Evolutionary conservation across 2,797 vertebrate species (phyloP).

Genomic region (Triplophysa yarkandensis): DNA sequence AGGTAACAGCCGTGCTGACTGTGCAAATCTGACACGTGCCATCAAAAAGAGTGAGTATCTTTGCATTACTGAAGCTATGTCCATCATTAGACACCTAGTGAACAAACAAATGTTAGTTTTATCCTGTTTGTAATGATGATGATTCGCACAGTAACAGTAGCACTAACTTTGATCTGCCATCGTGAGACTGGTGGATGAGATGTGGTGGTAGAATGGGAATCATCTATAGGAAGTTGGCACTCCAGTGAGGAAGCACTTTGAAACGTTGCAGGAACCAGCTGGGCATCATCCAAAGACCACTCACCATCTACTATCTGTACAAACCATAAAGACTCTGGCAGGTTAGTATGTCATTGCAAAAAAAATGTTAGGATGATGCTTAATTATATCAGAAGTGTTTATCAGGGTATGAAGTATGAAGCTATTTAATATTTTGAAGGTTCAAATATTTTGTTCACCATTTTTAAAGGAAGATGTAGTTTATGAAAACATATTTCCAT

Average conservation of each 20-base stretch:
- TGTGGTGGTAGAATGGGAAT: slow-evolving; percentile 55
- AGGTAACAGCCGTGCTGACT: slow-evolving; percentile 70
- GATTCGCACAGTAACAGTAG: not conserved
- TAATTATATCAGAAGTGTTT: too few species aligned
- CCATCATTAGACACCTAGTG: slow-evolving; percentile 90
- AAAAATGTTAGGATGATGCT: not conserved
- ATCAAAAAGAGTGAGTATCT: slow-evolving; percentile 83
- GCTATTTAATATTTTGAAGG: too few species aligned
- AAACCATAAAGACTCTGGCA: too few species aligned
- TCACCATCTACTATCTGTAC: slow-evolving; percentile 75
- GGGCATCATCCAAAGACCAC: slow-evolving; percentile 77
- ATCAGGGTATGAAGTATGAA: too few species aligned
- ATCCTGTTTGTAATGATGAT: not conserved
- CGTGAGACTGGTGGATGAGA: slow-evolving; percentile 73
- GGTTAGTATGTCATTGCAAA: too few species aligned
- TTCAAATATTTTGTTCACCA: too few species aligned
- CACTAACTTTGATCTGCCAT: slow-evolving; percentile 89
- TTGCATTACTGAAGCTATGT: slow-evolving; percentile 86
- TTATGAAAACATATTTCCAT: too few species aligned
- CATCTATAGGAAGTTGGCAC: slow-evolving; percentile 80
- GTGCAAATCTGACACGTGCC: slow-evolving; percentile 86
- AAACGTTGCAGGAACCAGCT: slow-evolving; percentile 73
- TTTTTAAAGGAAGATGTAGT: too few species aligned
- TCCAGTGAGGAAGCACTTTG: slow-evolving; percentile 73
- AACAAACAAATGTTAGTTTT: slow-evolving; percentile 20